Evolutionary conservation across 2,888 invertebrate species (phyloP).

Genomic region (Willowsia nigromaculata): DNA sequence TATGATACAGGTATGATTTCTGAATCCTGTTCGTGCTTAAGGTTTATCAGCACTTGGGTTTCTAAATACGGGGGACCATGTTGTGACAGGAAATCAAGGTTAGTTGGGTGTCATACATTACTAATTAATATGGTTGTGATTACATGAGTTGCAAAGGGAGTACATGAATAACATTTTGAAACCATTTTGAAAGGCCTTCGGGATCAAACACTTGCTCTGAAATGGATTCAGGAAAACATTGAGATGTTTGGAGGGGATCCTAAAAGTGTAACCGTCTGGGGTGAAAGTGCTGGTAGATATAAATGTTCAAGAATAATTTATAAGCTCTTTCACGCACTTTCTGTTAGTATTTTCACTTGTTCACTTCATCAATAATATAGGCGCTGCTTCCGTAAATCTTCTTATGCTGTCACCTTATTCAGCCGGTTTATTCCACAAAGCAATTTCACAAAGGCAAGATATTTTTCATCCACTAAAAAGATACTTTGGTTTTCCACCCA

Average conservation of each 20-base stretch:
- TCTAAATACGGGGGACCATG: slow-evolving; percentile 62
- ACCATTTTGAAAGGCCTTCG: no score
- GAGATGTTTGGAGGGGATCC: slow-evolving; percentile 59
- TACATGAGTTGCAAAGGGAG: no score
- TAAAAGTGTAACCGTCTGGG: slow-evolving; percentile 36
- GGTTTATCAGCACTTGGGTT: slow-evolving; percentile 20
- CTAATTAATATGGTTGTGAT: no score
- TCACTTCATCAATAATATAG: background rate
- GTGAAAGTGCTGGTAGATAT: slow-evolving; percentile 52
- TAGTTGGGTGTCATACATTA: no score
- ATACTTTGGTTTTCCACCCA: no score
- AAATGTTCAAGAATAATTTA: background rate
- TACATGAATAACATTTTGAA: no score
- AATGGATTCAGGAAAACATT: slow-evolving; percentile 50
- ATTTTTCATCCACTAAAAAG: no score
- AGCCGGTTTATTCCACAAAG: slow-evolving; percentile 63
- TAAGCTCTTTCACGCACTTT: background rate
- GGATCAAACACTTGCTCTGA: slow-evolving; percentile 45
- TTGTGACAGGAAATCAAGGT: slow-evolving; percentile 44
- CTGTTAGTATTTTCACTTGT: background rate
- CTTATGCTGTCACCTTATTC: slow-evolving; percentile 62
- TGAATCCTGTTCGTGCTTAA: background rate
- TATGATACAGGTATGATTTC: no score
- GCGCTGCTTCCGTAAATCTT: slow-evolving; percentile 50
- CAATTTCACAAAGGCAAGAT: slow-evolving; percentile 66